A percentile compares a stretch with the other conserved stretches of the same genome.
These are phyloP conservation scores for Pseudois nayaur DNA, from an alignment of 2,113 vertebrate genomes.

Conservation along the genomic window DNA sequence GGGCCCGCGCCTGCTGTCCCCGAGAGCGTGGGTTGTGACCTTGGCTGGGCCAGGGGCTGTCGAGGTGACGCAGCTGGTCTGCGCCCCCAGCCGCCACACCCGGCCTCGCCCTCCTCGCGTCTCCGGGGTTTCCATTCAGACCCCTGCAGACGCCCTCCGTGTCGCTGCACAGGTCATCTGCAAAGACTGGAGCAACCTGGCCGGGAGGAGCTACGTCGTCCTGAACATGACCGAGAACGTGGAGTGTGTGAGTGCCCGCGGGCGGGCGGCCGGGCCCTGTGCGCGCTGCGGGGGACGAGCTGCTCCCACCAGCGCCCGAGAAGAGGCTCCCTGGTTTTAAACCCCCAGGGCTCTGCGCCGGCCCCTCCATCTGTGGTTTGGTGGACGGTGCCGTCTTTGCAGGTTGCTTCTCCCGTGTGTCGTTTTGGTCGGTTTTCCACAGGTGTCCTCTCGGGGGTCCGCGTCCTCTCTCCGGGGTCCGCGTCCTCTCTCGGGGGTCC, in stretches of 20 bases:
- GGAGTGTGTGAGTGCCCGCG: constrained; percentile 90
- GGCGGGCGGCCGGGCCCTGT: background rate
- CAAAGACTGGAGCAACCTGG: constrained; percentile 93
- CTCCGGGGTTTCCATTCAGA: background rate
- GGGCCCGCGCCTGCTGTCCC: background rate
- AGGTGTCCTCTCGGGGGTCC: background rate
- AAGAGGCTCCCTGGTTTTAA: background rate
- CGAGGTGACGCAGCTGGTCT: no score
- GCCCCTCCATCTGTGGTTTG: background rate
- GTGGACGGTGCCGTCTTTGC: background rate
- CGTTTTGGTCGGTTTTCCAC: background rate
- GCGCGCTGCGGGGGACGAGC: background rate
- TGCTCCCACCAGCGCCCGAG: background rate
- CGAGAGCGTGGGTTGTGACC: background rate
- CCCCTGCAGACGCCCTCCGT: background rate
- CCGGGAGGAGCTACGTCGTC: constrained; percentile 90
- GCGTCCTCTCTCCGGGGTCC: background rate
- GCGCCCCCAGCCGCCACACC: background rate
- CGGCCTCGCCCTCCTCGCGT: background rate
- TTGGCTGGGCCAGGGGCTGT: background rate
- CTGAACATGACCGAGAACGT: constrained; percentile 94
- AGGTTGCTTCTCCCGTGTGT: background rate
- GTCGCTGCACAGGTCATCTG: constrained; percentile 88
- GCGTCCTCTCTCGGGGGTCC: no score
- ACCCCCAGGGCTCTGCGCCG: background rate